Evolutionary conservation across 2,113 vertebrate genomes (phyloP).

Genomic region (Chaenogobius annularis): DNA sequence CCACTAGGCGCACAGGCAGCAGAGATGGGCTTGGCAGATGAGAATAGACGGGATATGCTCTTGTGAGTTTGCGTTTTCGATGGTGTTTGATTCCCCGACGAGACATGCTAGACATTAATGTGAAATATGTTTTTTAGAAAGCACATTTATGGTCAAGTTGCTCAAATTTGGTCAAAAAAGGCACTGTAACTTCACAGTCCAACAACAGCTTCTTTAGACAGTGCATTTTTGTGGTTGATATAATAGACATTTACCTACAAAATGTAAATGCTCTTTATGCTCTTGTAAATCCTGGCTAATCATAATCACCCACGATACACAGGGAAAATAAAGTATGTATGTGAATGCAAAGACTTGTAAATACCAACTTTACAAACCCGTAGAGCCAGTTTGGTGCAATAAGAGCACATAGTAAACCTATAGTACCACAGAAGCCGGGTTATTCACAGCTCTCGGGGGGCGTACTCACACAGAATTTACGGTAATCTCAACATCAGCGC

Average conservation of each 20-base stretch:
- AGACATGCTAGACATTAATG: slow-evolving; percentile 19
- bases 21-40: slow-evolving; percentile 27
- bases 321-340: not conserved
- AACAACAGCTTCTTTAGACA: not conserved
- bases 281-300: slow-evolving; percentile 30
- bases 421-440: slow-evolving; percentile 7
- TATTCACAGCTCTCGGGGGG: slow-evolving; percentile 50
- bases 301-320: not conserved
- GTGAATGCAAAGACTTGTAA: slow-evolving; percentile 8
- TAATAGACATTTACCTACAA: not conserved
- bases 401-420: slow-evolving; percentile 22
- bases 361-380: slow-evolving; percentile 41
- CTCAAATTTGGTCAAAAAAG: not conserved
- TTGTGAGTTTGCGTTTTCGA: not conserved
- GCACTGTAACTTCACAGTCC: not conserved
- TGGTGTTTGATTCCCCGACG: slow-evolving; percentile 34
- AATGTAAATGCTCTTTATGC: not conserved
- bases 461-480: slow-evolving; percentile 14
- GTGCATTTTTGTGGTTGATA: not conserved
- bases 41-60: slow-evolving; percentile 1
- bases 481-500: slow-evolving; percentile 41
- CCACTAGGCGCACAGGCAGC: slow-evolving; percentile 30
- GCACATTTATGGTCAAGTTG: not conserved
- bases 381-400: slow-evolving; percentile 22
- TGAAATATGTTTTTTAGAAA: slow-evolving; percentile 26